Conservation (phyloP, 1,140 invertebrate genomes). For the Apis dorsata region DNA sequence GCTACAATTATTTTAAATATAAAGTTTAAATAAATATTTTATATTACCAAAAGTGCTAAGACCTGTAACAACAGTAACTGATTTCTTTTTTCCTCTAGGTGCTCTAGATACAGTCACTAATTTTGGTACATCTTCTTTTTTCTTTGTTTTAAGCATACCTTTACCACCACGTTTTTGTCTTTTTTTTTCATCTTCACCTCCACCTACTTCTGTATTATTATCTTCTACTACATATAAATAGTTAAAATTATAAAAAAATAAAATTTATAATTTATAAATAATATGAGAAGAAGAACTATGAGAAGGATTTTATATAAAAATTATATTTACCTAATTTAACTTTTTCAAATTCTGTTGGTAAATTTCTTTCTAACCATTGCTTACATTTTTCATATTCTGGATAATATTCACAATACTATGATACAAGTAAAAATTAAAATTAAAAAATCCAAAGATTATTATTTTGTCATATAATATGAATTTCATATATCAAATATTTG, state of each 20-base stretch:
- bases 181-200: conserved; percentile 94
- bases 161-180: conserved; percentile 91
- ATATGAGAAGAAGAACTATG: too few relatives aligned
- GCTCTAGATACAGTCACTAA: conserved; percentile 93
- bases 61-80: conserved; percentile 94
- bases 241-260: not conserved
- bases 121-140: conserved; percentile 88
- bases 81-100: conserved; percentile 98
- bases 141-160: conserved; percentile 88
- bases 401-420: conserved; percentile 98
- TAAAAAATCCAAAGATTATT: not conserved
- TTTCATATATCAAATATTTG: not conserved
- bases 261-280: not conserved
- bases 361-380: conserved; percentile 96
- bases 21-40: conserved; percentile 67
- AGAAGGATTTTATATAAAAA: not conserved
- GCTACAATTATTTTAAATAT: not conserved
- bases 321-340: conserved; percentile 85
- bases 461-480: not conserved
- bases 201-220: conserved; percentile 84
- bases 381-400: conserved; percentile 98
- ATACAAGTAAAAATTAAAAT: conserved; percentile 67
- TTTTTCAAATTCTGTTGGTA: conserved; percentile 96
- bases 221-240: conserved; percentile 71
- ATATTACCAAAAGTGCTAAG: conserved; percentile 94